Conservation (phyloP, 2,113 vertebrate species). For the Callaeas wilsoni region DNA sequence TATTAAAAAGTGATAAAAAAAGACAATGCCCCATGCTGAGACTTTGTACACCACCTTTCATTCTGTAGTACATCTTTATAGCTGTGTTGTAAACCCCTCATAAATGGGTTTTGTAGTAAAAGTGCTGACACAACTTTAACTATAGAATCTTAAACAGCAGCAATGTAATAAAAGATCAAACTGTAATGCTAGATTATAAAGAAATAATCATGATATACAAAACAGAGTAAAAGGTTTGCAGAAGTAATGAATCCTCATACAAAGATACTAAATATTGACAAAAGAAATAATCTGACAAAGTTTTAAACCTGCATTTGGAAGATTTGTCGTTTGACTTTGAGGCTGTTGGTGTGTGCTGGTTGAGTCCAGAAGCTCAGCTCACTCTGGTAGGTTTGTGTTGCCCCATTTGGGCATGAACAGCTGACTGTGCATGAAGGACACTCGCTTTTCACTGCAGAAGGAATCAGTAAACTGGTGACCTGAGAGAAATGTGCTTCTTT, state of each 20-base stretch:
- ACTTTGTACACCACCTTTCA: not conserved
- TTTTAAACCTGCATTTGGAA: not conserved
- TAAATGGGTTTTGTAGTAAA: constrained; percentile 27
- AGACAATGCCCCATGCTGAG: not conserved
- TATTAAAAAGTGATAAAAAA: constrained; percentile 41
- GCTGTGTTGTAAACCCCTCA: not conserved
- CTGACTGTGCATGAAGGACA: not conserved
- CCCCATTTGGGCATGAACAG: not conserved
- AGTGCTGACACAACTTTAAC: constrained; percentile 36
- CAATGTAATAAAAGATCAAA: constrained; percentile 2
- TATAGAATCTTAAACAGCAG: constrained; percentile 16
- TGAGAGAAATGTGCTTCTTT: not conserved
- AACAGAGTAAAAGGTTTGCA: not conserved
- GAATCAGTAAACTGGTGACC: not conserved
- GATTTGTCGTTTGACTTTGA: not conserved
- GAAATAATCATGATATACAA: not conserved
- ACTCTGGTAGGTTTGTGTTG: not conserved
- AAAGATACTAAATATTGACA: not conserved
- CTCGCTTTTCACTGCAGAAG: not conserved
- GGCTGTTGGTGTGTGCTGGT: not conserved
- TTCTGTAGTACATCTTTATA: constrained; percentile 25
- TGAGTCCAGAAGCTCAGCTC: not conserved
- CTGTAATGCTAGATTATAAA: not conserved
- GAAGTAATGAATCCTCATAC: not conserved
- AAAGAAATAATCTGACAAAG: not conserved